Conservation (phyloP, 2,113 vertebrate genomes). For the Sialia sialis region DNA sequence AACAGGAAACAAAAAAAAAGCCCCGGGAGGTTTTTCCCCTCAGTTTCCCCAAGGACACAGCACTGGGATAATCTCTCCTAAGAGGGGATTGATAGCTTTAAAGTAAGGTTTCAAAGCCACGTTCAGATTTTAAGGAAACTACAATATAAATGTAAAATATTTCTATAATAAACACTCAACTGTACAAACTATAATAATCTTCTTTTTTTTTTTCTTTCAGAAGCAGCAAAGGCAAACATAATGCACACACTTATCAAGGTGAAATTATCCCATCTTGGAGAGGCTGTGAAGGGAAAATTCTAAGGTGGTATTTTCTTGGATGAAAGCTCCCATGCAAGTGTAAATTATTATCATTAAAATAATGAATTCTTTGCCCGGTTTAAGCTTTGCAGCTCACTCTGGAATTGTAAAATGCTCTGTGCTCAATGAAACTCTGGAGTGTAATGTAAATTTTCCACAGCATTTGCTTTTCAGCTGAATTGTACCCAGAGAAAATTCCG, state of each 20-base stretch:
- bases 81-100: not conserved
- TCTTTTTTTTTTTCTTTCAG: not conserved
- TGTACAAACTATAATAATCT: constrained; percentile 27
- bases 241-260: constrained; percentile 8
- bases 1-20: not conserved
- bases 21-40: not conserved
- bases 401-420: not conserved
- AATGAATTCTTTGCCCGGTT: constrained; percentile 22
- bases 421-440: constrained; percentile 17
- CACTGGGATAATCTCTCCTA: not conserved
- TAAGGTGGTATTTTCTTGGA: constrained; percentile 29
- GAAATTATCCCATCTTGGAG: constrained; percentile 43
- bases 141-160: constrained; percentile 39
- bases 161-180: constrained; percentile 13
- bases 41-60: not conserved
- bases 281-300: constrained; percentile 16
- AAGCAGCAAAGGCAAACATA: constrained; percentile 19
- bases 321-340: constrained; percentile 53
- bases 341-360: constrained; percentile 67
- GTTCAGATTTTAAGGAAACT: not conserved
- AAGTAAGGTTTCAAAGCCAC: not conserved
- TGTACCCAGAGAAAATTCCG: not conserved
- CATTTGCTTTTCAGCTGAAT: not conserved
- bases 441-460: not conserved
- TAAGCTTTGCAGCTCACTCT: not conserved